Evolutionary conservation across 2,888 invertebrate genomes (phyloP).

Genomic region (Phortica magna): DNA sequence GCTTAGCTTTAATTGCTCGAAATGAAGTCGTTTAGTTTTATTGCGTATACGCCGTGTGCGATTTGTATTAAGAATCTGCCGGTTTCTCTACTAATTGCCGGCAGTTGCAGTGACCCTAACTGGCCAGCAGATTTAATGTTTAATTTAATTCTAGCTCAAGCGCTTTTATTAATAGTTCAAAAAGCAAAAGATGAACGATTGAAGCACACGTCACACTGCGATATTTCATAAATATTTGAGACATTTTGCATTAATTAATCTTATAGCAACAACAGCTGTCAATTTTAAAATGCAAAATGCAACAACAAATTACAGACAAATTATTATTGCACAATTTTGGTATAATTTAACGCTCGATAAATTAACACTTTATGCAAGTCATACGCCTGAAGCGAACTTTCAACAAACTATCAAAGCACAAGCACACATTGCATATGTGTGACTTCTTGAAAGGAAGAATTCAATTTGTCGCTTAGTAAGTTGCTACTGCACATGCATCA

Average conservation of each 20-base stretch:
- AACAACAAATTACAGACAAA: not conserved
- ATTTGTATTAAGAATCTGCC: no score
- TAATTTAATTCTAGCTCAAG: no score
- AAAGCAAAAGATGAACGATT: no score
- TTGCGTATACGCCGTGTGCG: slow-evolving; percentile 7
- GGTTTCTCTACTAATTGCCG: no score
- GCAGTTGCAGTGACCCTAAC: no score
- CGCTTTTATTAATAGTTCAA: no score
- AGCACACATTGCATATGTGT: not conserved
- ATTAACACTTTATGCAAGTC: not conserved
- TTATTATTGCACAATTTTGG: not conserved
- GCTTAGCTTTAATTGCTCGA: not conserved
- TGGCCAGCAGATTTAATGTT: no score
- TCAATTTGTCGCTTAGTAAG: not conserved
- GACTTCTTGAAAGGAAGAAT: not conserved
- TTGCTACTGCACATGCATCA: not conserved
- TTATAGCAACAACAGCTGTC: no score
- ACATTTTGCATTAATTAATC: no score
- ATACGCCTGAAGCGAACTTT: not conserved
- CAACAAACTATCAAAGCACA: slow-evolving; percentile 1
- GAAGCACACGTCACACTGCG: no score
- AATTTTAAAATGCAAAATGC: no score
- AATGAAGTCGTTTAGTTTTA: slow-evolving; percentile 14
- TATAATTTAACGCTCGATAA: slow-evolving; percentile 8
- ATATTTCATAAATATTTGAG: no score